phyloP scores from a whole-genome alignment of 37 sponge, comb jelly and placozoan species.

The Petrosia ficiformis region DNA sequence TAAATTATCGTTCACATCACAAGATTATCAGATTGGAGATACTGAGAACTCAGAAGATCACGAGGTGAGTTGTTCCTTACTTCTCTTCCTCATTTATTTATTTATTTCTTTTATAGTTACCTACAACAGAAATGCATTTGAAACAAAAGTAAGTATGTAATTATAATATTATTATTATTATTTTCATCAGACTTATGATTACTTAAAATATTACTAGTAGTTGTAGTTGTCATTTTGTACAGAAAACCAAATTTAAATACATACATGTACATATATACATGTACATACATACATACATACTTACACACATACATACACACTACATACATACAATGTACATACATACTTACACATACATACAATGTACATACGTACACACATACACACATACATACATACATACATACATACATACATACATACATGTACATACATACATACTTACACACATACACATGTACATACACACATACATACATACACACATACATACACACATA shows the following conservation, averaged over 20 bases:
- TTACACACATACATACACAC: neutral
- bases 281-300: neutral
- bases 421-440: neutral
- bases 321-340: neutral
- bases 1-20: constrained; percentile 76
- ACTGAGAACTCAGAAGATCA: constrained; percentile 47
- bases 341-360: no score
- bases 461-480: neutral
- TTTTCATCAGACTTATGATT: no score
- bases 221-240: no score
- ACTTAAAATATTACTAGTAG: no score
- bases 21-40: constrained; percentile 77
- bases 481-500: neutral
- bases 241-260: no score
- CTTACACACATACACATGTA: neutral
- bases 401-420: neutral
- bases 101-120: neutral
- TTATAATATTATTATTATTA: no score
- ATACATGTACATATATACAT: neutral
- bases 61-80: constrained; percentile 30
- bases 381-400: neutral
- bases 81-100: neutral
- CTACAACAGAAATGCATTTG: constrained; percentile 4
- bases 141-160: constrained; percentile 10
- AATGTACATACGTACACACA: neutral